phyloP scores from a whole-genome alignment of 1,140 invertebrate species.

The Papilio helenus region DNA sequence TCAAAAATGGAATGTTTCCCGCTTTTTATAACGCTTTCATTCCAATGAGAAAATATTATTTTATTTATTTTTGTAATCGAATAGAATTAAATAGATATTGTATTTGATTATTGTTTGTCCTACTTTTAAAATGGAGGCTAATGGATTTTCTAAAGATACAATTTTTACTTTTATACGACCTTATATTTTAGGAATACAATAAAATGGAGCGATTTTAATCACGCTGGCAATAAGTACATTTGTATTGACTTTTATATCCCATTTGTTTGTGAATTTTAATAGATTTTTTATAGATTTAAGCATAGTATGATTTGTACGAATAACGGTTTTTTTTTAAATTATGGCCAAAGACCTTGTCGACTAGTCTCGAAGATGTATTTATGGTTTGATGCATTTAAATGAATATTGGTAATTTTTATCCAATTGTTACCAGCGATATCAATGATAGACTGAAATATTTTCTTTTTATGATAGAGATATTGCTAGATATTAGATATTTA shows the following conservation, averaged over 20 bases:
- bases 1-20: constrained; percentile 16
- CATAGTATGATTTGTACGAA: constrained; percentile 7
- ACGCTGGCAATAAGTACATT: constrained; percentile 50
- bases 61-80: constrained; percentile 12
- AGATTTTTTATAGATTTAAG: constrained; percentile 37
- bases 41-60: background rate
- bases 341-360: constrained; percentile 74
- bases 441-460: constrained; percentile 68
- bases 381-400: constrained; percentile 70
- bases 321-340: constrained; percentile 46
- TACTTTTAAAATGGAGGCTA: constrained; percentile 36
- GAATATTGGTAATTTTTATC: constrained; percentile 52
- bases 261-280: constrained; percentile 27
- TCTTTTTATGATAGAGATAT: constrained; percentile 56
- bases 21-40: constrained; percentile 2
- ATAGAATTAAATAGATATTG: background rate
- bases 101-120: background rate
- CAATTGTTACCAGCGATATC: constrained; percentile 71
- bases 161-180: constrained; percentile 54
- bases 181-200: constrained; percentile 42
- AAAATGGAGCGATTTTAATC: constrained; percentile 20
- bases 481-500: constrained; percentile 50
- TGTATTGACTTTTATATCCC: constrained; percentile 29
- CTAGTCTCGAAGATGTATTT: constrained; percentile 73
- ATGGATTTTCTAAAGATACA: constrained; percentile 43